Percentiles rank a stretch among this genome's conserved stretches.
These are phyloP conservation scores for Podarcis siculus DNA, from an alignment of 2,797 vertebrate species.

Conservation along the genomic window DNA sequence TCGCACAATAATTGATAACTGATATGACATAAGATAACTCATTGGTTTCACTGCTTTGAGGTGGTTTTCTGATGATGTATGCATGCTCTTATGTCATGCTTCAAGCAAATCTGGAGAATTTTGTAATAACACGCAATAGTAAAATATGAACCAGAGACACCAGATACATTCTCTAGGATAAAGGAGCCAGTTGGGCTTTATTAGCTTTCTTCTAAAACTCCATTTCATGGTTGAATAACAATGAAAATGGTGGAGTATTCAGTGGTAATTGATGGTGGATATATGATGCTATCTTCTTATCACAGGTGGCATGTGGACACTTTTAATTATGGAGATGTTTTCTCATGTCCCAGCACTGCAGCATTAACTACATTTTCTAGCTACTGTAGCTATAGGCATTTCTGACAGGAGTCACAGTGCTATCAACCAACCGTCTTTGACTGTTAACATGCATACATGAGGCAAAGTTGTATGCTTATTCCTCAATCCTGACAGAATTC, in stretches of 20 bases:
- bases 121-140: not conserved
- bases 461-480: not conserved
- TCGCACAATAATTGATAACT: not conserved
- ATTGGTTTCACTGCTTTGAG: not conserved
- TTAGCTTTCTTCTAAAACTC: too few species aligned
- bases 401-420: not conserved
- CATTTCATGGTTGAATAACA: not conserved
- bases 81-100: not conserved
- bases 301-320: not conserved
- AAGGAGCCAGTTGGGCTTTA: too few species aligned
- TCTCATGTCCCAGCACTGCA: not conserved
- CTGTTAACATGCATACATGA: not conserved
- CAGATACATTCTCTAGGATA: too few species aligned
- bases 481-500: not conserved
- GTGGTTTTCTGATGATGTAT: not conserved
- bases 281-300: not conserved
- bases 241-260: not conserved
- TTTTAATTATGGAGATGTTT: not conserved
- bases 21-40: not conserved
- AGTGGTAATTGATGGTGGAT: not conserved
- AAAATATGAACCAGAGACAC: not conserved
- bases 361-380: not conserved
- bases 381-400: not conserved
- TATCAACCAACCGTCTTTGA: too few species aligned
- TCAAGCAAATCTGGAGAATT: not conserved